Conservation (phyloP, 1,140 invertebrate genomes). For the Pseudomyrmex cubaensis region DNA sequence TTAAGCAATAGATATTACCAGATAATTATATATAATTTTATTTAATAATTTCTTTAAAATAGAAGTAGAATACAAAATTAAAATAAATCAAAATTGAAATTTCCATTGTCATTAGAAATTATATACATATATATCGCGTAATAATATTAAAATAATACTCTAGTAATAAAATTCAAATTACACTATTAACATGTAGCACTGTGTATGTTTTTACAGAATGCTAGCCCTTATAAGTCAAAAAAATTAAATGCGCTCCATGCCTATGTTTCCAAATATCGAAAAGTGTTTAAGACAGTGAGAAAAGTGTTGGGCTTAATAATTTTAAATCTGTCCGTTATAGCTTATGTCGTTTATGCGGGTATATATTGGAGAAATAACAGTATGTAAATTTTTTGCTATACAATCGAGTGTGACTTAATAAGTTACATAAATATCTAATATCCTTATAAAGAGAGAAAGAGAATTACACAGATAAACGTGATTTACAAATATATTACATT, state of each 20-base stretch:
- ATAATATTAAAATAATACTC: neutral
- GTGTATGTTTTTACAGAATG: slow-evolving; percentile 10
- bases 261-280: slow-evolving; percentile 55
- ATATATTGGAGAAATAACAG: slow-evolving; percentile 65
- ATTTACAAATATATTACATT: too few relatives aligned
- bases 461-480: too few relatives aligned
- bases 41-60: slow-evolving; percentile 1
- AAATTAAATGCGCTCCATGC: slow-evolving; percentile 6
- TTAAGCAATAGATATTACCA: neutral
- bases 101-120: neutral
- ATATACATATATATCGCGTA: too few relatives aligned
- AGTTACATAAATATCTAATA: too few relatives aligned
- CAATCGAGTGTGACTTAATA: neutral
- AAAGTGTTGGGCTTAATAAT: slow-evolving; percentile 30
- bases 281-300: slow-evolving; percentile 15
- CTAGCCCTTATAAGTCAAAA: neutral
- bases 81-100: neutral
- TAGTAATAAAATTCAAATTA: neutral
- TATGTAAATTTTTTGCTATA: slow-evolving; percentile 37
- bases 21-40: neutral
- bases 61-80: neutral
- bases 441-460: too few relatives aligned
- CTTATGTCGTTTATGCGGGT: slow-evolving; percentile 66
- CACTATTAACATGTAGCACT: neutral
- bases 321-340: slow-evolving; percentile 62